A percentile compares a stretch with the other conserved stretches of the same genome.
Conservation (phyloP, 1,140 invertebrate species). For the Drosophila paulistorum region DNA sequence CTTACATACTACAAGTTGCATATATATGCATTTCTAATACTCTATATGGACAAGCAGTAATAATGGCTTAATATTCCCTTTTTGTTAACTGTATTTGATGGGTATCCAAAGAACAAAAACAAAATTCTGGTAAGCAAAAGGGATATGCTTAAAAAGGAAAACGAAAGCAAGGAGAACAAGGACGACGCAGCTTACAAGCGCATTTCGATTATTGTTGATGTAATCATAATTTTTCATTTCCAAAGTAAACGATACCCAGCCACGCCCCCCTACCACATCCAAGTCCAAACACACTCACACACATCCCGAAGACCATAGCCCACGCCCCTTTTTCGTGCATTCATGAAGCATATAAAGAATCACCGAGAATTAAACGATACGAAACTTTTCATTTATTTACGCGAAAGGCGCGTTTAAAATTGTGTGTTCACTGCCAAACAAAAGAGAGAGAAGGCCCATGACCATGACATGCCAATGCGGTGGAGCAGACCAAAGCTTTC, state of each 20-base stretch:
- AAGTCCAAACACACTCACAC: background rate
- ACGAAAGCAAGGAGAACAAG: slow-evolving; percentile 23
- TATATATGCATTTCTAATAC: no score
- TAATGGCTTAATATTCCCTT: no score
- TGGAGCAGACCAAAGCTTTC: background rate
- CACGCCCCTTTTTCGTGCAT: background rate
- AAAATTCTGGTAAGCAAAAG: slow-evolving; percentile 18
- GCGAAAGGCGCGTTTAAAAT: slow-evolving; percentile 54
- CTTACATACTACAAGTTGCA: no score
- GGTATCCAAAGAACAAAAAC: slow-evolving; percentile 42
- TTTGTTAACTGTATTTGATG: background rate
- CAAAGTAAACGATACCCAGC: slow-evolving; percentile 73
- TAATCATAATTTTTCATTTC: slow-evolving; percentile 82
- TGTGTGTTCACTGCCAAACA: background rate
- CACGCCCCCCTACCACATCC: slow-evolving; percentile 17
- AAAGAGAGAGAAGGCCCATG: slow-evolving; percentile 26
- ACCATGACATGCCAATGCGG: slow-evolving; percentile 47
- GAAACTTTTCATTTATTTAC: slow-evolving; percentile 78
- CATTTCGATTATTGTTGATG: slow-evolving; percentile 81
- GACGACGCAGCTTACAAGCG: slow-evolving; percentile 69
- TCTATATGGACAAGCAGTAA: no score
- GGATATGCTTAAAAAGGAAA: slow-evolving; percentile 31
- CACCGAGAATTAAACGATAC: slow-evolving; percentile 68
- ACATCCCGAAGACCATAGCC: background rate
- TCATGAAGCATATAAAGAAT: slow-evolving; percentile 59